These are phyloP conservation scores for Amazona finschi DNA, from an alignment of 2,797 vertebrate species.

Conservation along the genomic window DNA sequence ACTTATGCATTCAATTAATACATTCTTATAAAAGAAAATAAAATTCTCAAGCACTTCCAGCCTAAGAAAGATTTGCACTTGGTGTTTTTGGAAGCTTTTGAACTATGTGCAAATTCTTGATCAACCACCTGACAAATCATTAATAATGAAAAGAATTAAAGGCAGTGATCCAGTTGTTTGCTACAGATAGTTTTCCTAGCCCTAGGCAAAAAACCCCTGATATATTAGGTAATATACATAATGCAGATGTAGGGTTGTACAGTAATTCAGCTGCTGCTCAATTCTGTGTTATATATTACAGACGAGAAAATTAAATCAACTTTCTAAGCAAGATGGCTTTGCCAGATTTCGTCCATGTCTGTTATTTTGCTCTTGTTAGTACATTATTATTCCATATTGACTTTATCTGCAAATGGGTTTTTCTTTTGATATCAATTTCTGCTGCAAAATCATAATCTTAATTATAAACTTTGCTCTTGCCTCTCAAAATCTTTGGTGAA, in stretches of 20 bases:
- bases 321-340: neutral
- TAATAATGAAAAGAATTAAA: neutral
- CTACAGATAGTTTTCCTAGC: neutral
- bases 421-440: neutral
- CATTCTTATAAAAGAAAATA: neutral
- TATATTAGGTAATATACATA: neutral
- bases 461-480: neutral
- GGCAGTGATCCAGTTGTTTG: neutral
- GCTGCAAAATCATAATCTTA: neutral
- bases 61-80: neutral
- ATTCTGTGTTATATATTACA: neutral
- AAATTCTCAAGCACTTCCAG: neutral
- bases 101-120: neutral
- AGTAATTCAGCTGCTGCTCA: neutral
- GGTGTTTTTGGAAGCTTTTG: neutral
- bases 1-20: neutral
- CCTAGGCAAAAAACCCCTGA: neutral
- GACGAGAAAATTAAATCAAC: constrained; percentile 4
- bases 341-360: neutral
- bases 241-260: neutral
- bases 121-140: neutral
- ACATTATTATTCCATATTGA: neutral
- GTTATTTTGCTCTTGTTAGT: neutral
- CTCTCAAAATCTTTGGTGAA: neutral
- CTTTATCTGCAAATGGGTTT: neutral